Evolutionary conservation across 2,113 vertebrate genomes (phyloP).

Genomic region (Otis tarda): DNA sequence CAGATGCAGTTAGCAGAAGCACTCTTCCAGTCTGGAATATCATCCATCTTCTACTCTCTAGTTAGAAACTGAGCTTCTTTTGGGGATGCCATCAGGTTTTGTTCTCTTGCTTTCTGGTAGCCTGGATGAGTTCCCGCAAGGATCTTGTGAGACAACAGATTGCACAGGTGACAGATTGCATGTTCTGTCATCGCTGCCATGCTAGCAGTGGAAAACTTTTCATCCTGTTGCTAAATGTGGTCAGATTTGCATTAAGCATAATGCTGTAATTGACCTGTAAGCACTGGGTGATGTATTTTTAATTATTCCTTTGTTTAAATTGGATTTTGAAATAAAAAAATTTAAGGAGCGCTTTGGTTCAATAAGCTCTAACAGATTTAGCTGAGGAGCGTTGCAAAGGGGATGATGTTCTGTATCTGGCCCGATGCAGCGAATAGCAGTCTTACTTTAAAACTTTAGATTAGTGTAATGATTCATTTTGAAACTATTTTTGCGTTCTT

Average conservation of each 20-base stretch:
- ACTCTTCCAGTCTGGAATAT: background rate
- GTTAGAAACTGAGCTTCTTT: background rate
- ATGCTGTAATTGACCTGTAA: background rate
- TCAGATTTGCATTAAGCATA: background rate
- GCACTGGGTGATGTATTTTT: background rate
- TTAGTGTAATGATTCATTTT: background rate
- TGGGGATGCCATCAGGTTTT: background rate
- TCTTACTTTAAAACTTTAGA: background rate
- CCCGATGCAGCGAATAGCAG: background rate
- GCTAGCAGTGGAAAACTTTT: background rate
- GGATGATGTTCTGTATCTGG: background rate
- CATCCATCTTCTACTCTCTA: background rate
- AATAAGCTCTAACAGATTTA: background rate
- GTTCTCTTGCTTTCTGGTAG: background rate
- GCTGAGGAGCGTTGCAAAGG: background rate
- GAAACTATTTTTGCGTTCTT: background rate
- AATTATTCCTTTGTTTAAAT: background rate
- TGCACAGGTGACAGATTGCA: background rate
- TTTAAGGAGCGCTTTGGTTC: background rate
- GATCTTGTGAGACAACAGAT: background rate
- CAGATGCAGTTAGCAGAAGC: background rate
- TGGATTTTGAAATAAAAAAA: background rate
- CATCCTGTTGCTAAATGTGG: background rate
- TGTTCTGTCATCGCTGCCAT: background rate
- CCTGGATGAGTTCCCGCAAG: background rate